These are phyloP conservation scores for Dicerorhinus sumatrensis DNA, from an alignment of 2,113 vertebrate genomes.

Conservation along the genomic window DNA sequence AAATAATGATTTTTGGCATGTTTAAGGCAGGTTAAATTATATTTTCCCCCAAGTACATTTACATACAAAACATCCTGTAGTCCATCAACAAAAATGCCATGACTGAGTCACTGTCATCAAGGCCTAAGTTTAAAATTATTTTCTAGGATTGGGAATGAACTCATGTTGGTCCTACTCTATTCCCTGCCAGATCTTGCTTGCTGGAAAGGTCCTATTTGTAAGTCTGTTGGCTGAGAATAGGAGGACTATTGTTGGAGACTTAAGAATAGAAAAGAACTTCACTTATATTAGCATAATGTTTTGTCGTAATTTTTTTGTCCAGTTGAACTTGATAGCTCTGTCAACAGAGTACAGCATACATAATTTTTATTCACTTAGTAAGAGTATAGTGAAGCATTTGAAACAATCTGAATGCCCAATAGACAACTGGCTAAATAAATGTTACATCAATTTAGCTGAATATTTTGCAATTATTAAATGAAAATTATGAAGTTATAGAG, in stretches of 20 bases:
- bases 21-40: background rate
- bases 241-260: background rate
- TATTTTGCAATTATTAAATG: background rate
- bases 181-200: background rate
- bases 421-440: background rate
- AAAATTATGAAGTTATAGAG: background rate
- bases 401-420: background rate
- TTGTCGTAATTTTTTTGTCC: background rate
- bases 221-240: background rate
- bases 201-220: background rate
- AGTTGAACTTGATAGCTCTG: background rate
- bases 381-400: background rate
- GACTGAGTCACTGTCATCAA: background rate
- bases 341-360: background rate
- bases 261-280: background rate
- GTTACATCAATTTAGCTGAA: background rate
- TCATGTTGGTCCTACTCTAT: too few relatives aligned
- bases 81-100: background rate
- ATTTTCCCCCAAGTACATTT: background rate
- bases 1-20: background rate
- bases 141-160: background rate
- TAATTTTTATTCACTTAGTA: background rate
- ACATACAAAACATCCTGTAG: background rate
- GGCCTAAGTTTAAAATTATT: background rate
- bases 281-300: background rate